These are phyloP conservation scores for Drosophila leonis DNA, from an alignment of 2,888 invertebrate genomes.

Conservation along the genomic window DNA sequence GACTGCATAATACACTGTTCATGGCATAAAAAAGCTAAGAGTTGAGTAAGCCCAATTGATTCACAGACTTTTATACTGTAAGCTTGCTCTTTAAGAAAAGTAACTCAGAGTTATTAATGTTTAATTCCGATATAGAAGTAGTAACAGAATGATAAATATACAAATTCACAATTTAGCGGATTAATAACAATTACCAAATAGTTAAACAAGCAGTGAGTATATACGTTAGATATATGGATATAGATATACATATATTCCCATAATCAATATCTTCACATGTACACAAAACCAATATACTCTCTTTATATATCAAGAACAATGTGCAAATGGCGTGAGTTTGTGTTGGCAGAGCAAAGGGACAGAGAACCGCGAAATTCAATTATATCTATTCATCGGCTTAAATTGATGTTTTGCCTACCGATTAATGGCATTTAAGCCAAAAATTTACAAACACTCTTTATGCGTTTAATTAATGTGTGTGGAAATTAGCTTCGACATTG, in stretches of 20 bases:
- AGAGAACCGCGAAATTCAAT: constrained; percentile 2
- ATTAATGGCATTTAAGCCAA: constrained; percentile 9
- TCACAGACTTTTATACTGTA: not conserved
- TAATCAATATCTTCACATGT: not conserved
- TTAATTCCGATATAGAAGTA: too few species aligned
- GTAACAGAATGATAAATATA: too few species aligned
- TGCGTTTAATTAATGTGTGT: constrained; percentile 26
- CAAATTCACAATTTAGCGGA: too few species aligned
- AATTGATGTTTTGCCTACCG: not conserved
- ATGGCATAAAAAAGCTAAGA: not conserved
- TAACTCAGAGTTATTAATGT: too few species aligned
- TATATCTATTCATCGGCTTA: constrained; percentile 1
- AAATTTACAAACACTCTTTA: constrained; percentile 8
- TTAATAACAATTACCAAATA: too few species aligned
- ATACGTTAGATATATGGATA: too few species aligned
- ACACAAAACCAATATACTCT: constrained; percentile 1
- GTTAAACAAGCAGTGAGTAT: too few species aligned
- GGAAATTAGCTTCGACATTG: constrained; percentile 30
- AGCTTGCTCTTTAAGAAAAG: too few species aligned
- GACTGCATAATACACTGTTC: not conserved
- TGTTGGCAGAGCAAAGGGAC: not conserved
- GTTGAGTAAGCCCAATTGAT: too few species aligned
- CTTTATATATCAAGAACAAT: not conserved
- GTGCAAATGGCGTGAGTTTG: not conserved
- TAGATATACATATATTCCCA: not conserved